Percentiles rank a stretch among this genome's conserved stretches.
These are phyloP conservation scores for Liparis tanakae DNA, from an alignment of 2,797 vertebrate genomes.

Conservation along the genomic window DNA sequence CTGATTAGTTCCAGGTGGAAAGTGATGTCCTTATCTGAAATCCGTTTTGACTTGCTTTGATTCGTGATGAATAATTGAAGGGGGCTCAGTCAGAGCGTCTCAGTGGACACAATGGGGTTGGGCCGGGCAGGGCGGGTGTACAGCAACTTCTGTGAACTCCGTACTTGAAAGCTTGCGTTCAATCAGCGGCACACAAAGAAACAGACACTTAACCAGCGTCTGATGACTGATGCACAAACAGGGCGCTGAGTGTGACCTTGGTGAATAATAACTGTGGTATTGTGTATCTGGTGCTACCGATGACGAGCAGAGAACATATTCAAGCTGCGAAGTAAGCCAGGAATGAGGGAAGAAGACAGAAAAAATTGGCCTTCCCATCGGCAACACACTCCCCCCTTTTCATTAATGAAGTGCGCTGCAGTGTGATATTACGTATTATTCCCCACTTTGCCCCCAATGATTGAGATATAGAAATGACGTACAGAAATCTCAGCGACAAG, in stretches of 20 bases:
- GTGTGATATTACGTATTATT: constrained; percentile 48
- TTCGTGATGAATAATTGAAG: constrained; percentile 53
- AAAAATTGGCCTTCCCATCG: constrained; percentile 5
- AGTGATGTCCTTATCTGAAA: constrained; percentile 26
- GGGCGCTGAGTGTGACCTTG: not conserved
- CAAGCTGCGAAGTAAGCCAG: not conserved
- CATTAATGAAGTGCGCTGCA: constrained; percentile 38
- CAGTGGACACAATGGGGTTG: constrained; percentile 16
- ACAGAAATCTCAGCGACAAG: constrained; percentile 31
- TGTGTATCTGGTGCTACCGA: constrained; percentile 1
- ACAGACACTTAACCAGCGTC: constrained; percentile 31
- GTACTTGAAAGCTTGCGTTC: constrained; percentile 17
- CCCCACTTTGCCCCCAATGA: constrained; percentile 39
- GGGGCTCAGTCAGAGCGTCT: constrained; percentile 27
- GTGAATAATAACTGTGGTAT: constrained; percentile 11
- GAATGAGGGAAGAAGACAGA: not conserved
- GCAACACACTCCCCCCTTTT: constrained; percentile 9
- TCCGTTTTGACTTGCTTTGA: constrained; percentile 43
- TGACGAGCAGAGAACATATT: not conserved
- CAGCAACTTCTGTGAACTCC: constrained; percentile 16
- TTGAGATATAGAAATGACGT: constrained; percentile 41
- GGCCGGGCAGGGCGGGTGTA: not conserved
- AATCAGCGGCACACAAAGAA: constrained; percentile 7
- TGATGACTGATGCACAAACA: constrained; percentile 17
- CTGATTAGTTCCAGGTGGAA: constrained; percentile 20